Percentiles rank a stretch among this genome's conserved stretches.
Evolutionary conservation across 1,140 invertebrate species (phyloP).

Genomic region (Rhagoletis zephyria): DNA sequence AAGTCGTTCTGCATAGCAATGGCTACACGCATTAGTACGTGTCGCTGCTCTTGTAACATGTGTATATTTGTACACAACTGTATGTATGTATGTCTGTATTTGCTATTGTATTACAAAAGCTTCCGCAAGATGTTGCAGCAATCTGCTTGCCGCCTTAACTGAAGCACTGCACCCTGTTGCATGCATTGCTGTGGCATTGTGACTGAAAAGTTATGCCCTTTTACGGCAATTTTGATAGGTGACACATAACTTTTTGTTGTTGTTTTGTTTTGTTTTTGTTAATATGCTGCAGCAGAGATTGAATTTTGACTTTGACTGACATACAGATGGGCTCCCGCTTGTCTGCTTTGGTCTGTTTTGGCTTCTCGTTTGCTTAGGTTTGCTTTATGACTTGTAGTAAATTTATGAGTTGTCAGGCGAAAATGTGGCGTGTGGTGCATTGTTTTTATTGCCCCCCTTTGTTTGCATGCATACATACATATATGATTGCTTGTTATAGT

Average conservation of each 20-base stretch:
- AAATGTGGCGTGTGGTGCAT: conserved; percentile 15
- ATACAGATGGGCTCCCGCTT: background rate
- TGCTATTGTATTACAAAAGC: background rate
- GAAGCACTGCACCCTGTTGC: background rate
- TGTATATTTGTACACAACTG: background rate
- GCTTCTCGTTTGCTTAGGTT: background rate
- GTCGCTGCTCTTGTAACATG: conserved; percentile 55
- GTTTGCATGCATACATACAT: conserved; percentile 43
- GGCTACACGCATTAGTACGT: conserved; percentile 48
- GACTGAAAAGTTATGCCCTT: conserved; percentile 66
- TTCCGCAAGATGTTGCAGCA: background rate
- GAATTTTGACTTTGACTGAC: conserved; percentile 21
- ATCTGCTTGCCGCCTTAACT: background rate
- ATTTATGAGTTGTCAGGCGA: conserved; percentile 67
- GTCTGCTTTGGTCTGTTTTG: background rate
- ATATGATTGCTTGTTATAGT: conserved; percentile 2
- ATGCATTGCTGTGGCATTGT: background rate
- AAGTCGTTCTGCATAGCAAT: conserved; percentile 42
- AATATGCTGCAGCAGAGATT: conserved; percentile 60
- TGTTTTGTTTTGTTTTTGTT: conserved; percentile 43
- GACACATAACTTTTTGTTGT: conserved; percentile 67
- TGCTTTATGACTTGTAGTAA: conserved; percentile 54
- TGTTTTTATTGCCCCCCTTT: background rate
- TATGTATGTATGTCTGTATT: background rate
- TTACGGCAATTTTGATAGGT: conserved; percentile 72